Evolutionary conservation across 2,888 invertebrate genomes (phyloP), one percentile per base, ranked within the genome.

Genomic region (Zhengitettix transpicula): DNA sequence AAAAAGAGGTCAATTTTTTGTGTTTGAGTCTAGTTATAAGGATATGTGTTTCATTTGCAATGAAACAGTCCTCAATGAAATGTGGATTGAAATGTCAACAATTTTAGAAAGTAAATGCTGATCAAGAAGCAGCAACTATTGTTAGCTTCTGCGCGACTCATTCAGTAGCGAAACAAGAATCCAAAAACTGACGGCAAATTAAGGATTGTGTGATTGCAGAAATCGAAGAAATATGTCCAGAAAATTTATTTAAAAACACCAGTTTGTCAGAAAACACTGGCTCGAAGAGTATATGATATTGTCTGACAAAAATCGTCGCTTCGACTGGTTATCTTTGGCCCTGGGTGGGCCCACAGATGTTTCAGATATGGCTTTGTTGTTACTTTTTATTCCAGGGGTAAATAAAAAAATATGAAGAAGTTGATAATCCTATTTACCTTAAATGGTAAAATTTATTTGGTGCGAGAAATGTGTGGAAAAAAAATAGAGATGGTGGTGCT

Each of bases 381-480:
- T 58, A 16, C 17, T 40, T 15, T 58, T 58, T 53, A 58, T 58
- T 53, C 42, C 42, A 58, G 58, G 58, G 16, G n/a, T 54, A 15
- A 41, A 52, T 58, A n/a, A 42, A n/a, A 17, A 16, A 42, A 16
- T 58, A 15, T 58, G 54, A 54, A 54, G 42, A 53, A 9, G 12
- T 28, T 55, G 55, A 55, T n/a, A 15, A 60, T 42, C 40, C 52
- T 62, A 40, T 59, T 56, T 16, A 52, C 16, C 17, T n/a, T 56
- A 41, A n/a, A 54, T 40, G 55, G 42, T 7, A 51, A 61, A 47
- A 60, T 67, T 64, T 56, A 65, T 65, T 63, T 66, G 65, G 65
- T 65, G 66, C 65, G 63, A 67, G 65, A 66, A 66, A 67, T 61
- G 67, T 66, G 65, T 62, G 64, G 66, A 67, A 64, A 28, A 64